A percentile compares a stretch with the other conserved stretches of the same genome.
phyloP scores from a whole-genome alignment of 2,113 vertebrate genomes.

The Boleophthalmus pectinirostris region DNA sequence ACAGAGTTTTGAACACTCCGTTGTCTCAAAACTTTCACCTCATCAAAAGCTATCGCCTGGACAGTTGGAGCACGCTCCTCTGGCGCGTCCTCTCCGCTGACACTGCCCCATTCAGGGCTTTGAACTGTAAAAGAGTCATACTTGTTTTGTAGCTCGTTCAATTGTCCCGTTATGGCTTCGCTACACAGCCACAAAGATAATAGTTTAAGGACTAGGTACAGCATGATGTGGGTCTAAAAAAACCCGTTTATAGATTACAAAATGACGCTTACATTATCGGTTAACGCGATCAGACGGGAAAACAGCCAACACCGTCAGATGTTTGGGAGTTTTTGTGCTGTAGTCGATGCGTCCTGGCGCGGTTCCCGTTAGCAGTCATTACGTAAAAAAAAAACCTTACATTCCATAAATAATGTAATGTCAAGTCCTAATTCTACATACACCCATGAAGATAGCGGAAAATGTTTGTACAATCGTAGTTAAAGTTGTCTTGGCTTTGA shows the following conservation, averaged over 20 bases:
- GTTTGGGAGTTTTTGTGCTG: conserved; percentile 12
- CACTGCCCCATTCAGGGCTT: conserved; percentile 32
- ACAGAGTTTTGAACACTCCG: not conserved
- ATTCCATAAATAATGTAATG: not conserved
- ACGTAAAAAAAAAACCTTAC: not conserved
- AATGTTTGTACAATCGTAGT: not conserved
- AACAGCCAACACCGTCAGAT: not conserved
- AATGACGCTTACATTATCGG: conserved; percentile 34
- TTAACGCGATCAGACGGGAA: not conserved
- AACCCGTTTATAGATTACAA: conserved; percentile 15
- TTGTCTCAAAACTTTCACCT: not conserved
- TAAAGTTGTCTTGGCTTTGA: not conserved
- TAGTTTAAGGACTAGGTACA: conserved; percentile 21
- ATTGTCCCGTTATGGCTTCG: conserved; percentile 28
- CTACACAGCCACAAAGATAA: conserved; percentile 56
- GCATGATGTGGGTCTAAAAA: conserved; percentile 39
- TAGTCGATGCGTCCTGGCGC: conserved; percentile 33
- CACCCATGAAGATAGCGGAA: not conserved
- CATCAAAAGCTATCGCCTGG: not conserved
- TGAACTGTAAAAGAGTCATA: conserved; percentile 31
- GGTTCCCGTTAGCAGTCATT: conserved; percentile 42
- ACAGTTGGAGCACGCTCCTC: not conserved
- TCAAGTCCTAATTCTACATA: not conserved
- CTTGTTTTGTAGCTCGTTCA: conserved; percentile 20
- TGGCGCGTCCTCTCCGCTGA: conserved; percentile 2